These are phyloP conservation scores for honey bee (Apis mellifera) DNA, from an alignment of 1,140 invertebrate species.

Conservation along the genomic window DNA sequence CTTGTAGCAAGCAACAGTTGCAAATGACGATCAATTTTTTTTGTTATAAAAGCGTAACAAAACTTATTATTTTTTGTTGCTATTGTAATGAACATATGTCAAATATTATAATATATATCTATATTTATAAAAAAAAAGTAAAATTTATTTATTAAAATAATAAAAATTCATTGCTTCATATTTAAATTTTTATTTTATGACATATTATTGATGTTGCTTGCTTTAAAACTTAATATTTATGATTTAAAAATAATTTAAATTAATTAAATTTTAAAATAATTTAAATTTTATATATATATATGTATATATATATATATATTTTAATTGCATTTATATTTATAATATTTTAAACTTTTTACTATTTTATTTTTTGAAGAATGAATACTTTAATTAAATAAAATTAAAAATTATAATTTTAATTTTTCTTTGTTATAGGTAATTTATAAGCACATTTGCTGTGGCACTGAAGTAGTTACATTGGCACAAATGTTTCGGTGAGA, in stretches of 20 bases:
- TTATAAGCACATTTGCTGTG: not conserved
- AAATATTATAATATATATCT: not conserved
- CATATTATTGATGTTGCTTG: not conserved
- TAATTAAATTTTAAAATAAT: not conserved
- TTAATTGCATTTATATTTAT: not conserved
- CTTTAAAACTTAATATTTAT: not conserved
- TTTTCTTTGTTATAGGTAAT: slow-evolving; percentile 26
- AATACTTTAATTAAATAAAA: too few species aligned
- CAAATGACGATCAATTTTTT: not conserved
- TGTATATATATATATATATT: not conserved
- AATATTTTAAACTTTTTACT: not conserved
- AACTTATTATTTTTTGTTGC: not conserved
- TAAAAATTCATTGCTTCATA: not conserved
- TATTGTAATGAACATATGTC: not conserved
- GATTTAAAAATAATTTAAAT: not conserved
- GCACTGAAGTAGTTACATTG: not conserved
- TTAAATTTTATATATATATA: not conserved
- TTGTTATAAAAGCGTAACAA: not conserved
- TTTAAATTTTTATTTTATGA: not conserved
- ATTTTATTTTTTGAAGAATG: not conserved
- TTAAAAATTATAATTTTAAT: not conserved
- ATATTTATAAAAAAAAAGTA: not conserved
- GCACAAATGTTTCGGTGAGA: slow-evolving; percentile 27
- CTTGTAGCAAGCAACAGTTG: not conserved
- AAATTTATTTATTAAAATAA: not conserved